These are phyloP conservation scores for Chaetogeoica ovagalla DNA, from an alignment of 2,888 invertebrate genomes.

Conservation along the genomic window DNA sequence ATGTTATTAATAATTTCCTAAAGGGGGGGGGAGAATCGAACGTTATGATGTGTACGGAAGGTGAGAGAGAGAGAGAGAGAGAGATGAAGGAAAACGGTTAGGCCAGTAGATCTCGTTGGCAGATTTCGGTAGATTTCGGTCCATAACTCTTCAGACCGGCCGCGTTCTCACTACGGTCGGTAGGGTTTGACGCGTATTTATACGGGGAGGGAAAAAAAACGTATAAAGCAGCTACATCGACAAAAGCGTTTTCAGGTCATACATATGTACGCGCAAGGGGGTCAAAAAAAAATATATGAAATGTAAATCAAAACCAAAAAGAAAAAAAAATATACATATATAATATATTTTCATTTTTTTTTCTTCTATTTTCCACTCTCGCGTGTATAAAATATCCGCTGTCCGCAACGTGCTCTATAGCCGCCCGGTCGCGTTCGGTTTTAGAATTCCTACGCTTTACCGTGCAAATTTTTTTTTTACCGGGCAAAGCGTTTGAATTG, in stretches of 20 bases:
- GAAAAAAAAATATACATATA: too few relatives aligned
- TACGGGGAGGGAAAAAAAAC: neutral
- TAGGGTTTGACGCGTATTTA: neutral
- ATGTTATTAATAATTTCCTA: constrained; percentile 37
- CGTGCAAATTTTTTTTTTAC: constrained; percentile 63
- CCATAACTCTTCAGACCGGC: constrained; percentile 25
- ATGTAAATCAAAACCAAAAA: constrained; percentile 13
- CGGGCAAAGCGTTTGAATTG: constrained; percentile 95
- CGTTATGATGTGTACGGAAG: neutral
- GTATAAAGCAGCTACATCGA: constrained; percentile 3
- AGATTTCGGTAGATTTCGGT: constrained; percentile 22
- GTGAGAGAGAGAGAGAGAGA: neutral
- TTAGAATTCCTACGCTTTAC: constrained; percentile 98
- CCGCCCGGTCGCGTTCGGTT: constrained; percentile 63
- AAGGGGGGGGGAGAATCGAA: neutral
- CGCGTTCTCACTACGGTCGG: too few relatives aligned
- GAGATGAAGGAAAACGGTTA: neutral
- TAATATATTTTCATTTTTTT: neutral
- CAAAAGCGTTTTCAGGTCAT: neutral
- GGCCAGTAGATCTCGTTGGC: constrained; percentile 5
- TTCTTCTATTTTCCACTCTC: neutral
- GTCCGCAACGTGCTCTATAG: neutral
- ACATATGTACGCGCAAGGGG: neutral
- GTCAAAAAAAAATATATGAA: constrained; percentile 15
- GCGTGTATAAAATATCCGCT: neutral